These are phyloP conservation scores for human DNA, from an alignment of 2,113 vertebrate species.

Conservation along the genomic window DNA sequence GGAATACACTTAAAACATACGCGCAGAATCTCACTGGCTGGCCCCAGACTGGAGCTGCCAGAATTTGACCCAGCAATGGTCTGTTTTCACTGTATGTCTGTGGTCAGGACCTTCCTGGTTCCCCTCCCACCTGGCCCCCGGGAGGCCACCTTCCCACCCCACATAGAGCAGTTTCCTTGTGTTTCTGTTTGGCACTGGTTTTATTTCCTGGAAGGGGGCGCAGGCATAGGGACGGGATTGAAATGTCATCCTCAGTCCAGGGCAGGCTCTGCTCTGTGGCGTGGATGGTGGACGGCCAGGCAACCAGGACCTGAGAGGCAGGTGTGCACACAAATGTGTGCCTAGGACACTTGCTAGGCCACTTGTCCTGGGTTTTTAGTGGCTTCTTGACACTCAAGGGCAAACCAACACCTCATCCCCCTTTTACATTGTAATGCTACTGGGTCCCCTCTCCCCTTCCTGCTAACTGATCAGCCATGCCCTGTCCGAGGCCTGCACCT, in stretches of 20 bases:
- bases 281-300: neutral
- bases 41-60: neutral
- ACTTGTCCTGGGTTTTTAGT: neutral
- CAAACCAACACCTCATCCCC: too few species aligned
- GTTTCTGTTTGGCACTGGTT: neutral
- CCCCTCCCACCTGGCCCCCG: too few species aligned
- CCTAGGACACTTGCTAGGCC: neutral
- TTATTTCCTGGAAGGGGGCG: neutral
- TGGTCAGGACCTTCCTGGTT: neutral
- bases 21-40: rapidly evolving
- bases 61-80: neutral
- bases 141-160: neutral
- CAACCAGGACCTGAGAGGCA: rapidly evolving
- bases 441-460: neutral
- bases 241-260: neutral
- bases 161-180: neutral
- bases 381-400: neutral
- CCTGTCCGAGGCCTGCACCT: neutral
- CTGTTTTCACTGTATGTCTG: neutral
- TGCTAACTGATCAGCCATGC: neutral
- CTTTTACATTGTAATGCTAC: too few species aligned
- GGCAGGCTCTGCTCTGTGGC: neutral
- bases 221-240: too few species aligned
- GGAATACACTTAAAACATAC: neutral
- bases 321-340: too few species aligned